Evolutionary conservation across 2,888 invertebrate species (phyloP).

Genomic region (Allophyes oxyacanthae): DNA sequence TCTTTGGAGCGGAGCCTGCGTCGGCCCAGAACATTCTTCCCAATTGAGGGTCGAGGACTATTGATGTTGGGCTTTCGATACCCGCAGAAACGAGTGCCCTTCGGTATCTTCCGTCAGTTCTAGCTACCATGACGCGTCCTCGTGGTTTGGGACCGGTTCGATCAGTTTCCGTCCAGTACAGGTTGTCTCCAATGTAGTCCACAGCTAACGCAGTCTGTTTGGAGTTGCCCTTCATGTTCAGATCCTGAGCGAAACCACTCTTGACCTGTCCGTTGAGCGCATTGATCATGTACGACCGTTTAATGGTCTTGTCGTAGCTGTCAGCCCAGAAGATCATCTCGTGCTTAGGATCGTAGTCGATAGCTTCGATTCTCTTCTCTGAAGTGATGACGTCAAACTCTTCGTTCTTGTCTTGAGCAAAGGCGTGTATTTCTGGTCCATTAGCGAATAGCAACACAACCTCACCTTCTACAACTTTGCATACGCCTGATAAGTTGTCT

Average conservation of each 20-base stretch:
- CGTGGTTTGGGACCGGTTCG: constrained; percentile 92
- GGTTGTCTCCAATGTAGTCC: constrained; percentile 97
- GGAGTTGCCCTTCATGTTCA: constrained; percentile 94
- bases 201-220: constrained; percentile 97
- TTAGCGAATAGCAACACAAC: constrained; percentile 93
- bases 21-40: constrained; percentile 98
- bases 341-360: constrained; percentile 95
- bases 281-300: constrained; percentile 96
- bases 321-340: constrained; percentile 99
- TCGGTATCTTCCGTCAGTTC: constrained; percentile 96
- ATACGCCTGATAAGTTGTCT: constrained; percentile 94
- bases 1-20: constrained; percentile 96
- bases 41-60: constrained; percentile 95
- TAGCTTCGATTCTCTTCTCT: constrained; percentile 96
- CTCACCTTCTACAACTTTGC: constrained; percentile 92
- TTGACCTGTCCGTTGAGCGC: constrained; percentile 93
- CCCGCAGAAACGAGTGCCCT: constrained; percentile 94
- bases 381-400: constrained; percentile 94
- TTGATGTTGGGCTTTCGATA: constrained; percentile 95
- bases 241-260: constrained; percentile 95
- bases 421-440: constrained; percentile 95
- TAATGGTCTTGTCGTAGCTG: constrained; percentile 96
- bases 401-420: constrained; percentile 91
- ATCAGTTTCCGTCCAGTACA: constrained; percentile 98
- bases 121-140: constrained; percentile 95